These are phyloP conservation scores for Orchestia grillus DNA, from an alignment of 1,140 invertebrate species.

Conservation along the genomic window DNA sequence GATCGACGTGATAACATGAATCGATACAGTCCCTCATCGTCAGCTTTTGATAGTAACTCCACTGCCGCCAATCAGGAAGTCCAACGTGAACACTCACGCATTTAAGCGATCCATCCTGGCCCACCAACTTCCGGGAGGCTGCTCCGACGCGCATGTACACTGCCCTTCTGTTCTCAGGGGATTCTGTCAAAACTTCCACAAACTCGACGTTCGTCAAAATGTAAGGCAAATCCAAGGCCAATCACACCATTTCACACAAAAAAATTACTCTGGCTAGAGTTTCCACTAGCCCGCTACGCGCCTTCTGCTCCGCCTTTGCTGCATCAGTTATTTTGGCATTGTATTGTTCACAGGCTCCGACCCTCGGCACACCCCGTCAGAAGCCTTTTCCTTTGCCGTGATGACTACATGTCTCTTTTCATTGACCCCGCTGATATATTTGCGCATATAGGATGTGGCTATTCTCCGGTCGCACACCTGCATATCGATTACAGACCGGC, in stretches of 20 bases:
- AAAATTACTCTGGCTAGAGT: background rate
- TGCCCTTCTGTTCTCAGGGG: background rate
- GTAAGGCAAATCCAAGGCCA: background rate
- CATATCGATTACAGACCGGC: background rate
- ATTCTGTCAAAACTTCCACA: background rate
- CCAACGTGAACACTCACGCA: background rate
- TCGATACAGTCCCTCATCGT: background rate
- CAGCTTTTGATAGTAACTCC: background rate
- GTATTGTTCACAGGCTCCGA: background rate
- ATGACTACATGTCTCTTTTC: background rate
- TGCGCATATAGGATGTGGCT: background rate
- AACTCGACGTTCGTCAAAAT: background rate
- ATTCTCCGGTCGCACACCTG: background rate
- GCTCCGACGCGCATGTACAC: background rate
- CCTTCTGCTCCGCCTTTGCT: background rate
- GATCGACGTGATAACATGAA: background rate
- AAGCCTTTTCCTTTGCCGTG: background rate
- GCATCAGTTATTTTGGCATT: background rate
- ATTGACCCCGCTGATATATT: background rate
- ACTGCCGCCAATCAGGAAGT: slow-evolving; percentile 8
- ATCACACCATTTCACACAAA: background rate
- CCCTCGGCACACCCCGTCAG: background rate
- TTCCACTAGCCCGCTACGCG: background rate
- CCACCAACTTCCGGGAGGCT: background rate
- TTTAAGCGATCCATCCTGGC: background rate